phyloP scores from a whole-genome alignment of 2,888 invertebrate species.

The Notocelia uddmanniana region DNA sequence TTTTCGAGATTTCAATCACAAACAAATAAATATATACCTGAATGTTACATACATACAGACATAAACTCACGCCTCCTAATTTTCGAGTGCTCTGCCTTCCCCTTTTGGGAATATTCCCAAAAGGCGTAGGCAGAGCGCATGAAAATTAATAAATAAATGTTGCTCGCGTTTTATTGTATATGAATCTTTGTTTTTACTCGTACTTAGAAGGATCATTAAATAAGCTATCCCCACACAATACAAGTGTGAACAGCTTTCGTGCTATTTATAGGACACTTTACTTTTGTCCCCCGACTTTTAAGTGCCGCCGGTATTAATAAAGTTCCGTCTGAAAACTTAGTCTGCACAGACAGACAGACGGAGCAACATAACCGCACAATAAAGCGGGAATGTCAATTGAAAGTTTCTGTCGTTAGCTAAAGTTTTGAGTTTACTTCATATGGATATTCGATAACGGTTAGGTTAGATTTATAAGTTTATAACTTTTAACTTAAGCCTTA shows the following conservation, averaged over 20 bases:
- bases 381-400: constrained; percentile 17
- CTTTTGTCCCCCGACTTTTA: constrained; percentile 35
- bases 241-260: constrained; percentile 11
- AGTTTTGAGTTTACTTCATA: neutral
- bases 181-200: neutral
- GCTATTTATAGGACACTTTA: constrained; percentile 21
- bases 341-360: constrained; percentile 22
- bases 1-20: no score
- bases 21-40: no score
- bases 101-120: no score
- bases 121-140: no score
- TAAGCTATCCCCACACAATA: neutral
- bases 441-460: neutral
- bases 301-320: constrained; percentile 33
- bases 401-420: constrained; percentile 9
- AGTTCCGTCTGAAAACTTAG: constrained; percentile 34
- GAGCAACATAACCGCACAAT: constrained; percentile 22
- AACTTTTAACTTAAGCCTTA: no score
- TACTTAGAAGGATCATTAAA: constrained; percentile 7
- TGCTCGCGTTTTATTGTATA: no score
- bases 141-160: no score
- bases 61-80: no score
- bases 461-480: no score
- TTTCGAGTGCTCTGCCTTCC: no score
- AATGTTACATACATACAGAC: no score